Conservation (phyloP, 1,140 invertebrate genomes). For the Meteorus sp. region DNA sequence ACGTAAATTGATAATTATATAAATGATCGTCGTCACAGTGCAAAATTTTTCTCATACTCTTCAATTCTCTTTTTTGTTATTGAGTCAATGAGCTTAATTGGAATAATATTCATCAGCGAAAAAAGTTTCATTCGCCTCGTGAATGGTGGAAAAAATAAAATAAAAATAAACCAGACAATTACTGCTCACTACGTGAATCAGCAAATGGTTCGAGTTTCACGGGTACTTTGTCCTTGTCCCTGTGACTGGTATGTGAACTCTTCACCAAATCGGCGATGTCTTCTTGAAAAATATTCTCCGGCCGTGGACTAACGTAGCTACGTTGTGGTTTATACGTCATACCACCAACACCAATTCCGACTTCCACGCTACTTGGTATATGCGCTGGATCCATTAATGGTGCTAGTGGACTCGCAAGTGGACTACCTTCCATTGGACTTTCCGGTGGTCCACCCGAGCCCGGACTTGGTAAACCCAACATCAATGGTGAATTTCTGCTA, state of each 20-base stretch:
- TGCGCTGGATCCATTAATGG: conserved; percentile 53
- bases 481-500: conserved; percentile 60
- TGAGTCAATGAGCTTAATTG: too few relatives aligned
- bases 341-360: conserved; percentile 66
- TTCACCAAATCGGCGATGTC: conserved; percentile 66
- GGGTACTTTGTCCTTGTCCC: conserved; percentile 58
- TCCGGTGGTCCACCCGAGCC: conserved; percentile 55
- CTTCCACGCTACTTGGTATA: conserved; percentile 59
- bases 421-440: conserved; percentile 57
- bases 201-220: conserved; percentile 56
- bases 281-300: conserved; percentile 67
- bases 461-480: conserved; percentile 59
- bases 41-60: too few relatives aligned
- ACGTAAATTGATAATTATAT: too few relatives aligned
- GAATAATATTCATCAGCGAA: too few relatives aligned
- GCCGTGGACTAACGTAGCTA: conserved; percentile 63
- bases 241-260: conserved; percentile 56
- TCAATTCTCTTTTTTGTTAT: too few relatives aligned
- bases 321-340: conserved; percentile 68
- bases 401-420: conserved; percentile 58
- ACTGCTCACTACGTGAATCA: conserved; percentile 58
- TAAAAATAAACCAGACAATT: too few relatives aligned
- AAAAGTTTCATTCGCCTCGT: too few relatives aligned
- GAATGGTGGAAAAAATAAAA: too few relatives aligned
- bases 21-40: too few relatives aligned